Conservation (phyloP, 2,797 vertebrate genomes). For the Galago senegalensis region DNA sequence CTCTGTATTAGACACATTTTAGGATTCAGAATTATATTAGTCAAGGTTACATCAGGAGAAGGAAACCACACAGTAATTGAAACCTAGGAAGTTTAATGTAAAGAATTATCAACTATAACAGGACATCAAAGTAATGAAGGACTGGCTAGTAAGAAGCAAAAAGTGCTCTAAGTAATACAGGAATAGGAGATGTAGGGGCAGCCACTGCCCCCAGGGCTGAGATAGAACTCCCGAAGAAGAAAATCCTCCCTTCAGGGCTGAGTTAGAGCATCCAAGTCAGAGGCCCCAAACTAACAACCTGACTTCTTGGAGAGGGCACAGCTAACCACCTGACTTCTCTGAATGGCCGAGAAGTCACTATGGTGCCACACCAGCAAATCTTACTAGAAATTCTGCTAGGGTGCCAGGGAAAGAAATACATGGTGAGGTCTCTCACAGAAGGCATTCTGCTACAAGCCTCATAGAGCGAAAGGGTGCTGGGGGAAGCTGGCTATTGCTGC, state of each 20-base stretch:
- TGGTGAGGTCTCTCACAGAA: background rate
- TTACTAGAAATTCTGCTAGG: background rate
- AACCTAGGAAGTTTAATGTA: background rate
- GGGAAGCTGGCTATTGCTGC: background rate
- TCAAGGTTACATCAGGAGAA: background rate
- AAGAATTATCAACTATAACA: background rate
- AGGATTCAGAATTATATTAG: background rate
- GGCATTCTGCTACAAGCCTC: background rate
- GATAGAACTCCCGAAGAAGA: background rate
- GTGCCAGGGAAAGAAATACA: background rate
- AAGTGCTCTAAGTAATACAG: background rate
- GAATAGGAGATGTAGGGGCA: background rate
- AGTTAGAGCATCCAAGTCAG: background rate
- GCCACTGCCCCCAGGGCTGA: background rate
- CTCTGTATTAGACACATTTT: background rate
- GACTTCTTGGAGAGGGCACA: background rate
- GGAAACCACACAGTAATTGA: background rate
- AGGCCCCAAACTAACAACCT: background rate
- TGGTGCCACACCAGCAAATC: background rate
- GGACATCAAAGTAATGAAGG: slow-evolving; percentile 4
- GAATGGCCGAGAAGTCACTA: background rate
- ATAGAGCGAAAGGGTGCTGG: background rate
- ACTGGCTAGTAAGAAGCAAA: background rate
- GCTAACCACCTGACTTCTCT: background rate
- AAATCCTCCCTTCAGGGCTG: background rate